phyloP scores from a whole-genome alignment of 2,797 vertebrate species.

The Sebastes minor region DNA sequence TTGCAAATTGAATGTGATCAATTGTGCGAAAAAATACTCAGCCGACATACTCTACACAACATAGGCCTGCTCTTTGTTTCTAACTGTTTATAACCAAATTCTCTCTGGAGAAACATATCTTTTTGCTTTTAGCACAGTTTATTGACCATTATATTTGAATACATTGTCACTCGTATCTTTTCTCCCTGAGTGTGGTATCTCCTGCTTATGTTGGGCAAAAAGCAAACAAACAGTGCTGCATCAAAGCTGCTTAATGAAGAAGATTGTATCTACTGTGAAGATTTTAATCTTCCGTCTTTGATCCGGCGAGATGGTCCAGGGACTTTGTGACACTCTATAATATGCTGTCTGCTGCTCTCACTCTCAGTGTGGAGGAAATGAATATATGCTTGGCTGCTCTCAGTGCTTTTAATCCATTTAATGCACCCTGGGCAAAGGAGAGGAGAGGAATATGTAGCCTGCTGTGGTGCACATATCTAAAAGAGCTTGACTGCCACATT shows the following conservation, averaged over 20 bases:
- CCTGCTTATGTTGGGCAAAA: not conserved
- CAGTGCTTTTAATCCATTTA: slow-evolving; percentile 76
- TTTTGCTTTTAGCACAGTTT: not conserved
- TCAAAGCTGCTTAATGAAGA: slow-evolving; percentile 41
- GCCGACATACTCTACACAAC: not conserved
- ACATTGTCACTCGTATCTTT: not conserved
- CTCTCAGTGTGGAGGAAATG: slow-evolving; percentile 65
- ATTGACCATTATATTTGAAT: not conserved
- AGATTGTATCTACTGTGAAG: slow-evolving; percentile 39
- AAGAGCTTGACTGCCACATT: slow-evolving; percentile 51
- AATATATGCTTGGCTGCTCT: slow-evolving; percentile 74
- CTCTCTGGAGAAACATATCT: not conserved
- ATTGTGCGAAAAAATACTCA: not conserved
- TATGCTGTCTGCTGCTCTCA: slow-evolving; percentile 51
- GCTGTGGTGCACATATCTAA: slow-evolving; percentile 51
- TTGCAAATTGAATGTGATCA: not conserved
- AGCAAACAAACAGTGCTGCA: slow-evolving; percentile 16
- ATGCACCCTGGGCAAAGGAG: slow-evolving; percentile 68
- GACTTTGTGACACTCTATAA: slow-evolving; percentile 65
- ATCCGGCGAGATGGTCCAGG: slow-evolving; percentile 60
- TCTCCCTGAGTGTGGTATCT: not conserved
- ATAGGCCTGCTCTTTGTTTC: not conserved
- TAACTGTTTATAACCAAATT: not conserved
- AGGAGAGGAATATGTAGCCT: slow-evolving; percentile 48
- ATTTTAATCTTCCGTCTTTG: slow-evolving; percentile 62